These are phyloP conservation scores for Fratercula arctica DNA, from an alignment of 2,797 vertebrate genomes.

Conservation along the genomic window DNA sequence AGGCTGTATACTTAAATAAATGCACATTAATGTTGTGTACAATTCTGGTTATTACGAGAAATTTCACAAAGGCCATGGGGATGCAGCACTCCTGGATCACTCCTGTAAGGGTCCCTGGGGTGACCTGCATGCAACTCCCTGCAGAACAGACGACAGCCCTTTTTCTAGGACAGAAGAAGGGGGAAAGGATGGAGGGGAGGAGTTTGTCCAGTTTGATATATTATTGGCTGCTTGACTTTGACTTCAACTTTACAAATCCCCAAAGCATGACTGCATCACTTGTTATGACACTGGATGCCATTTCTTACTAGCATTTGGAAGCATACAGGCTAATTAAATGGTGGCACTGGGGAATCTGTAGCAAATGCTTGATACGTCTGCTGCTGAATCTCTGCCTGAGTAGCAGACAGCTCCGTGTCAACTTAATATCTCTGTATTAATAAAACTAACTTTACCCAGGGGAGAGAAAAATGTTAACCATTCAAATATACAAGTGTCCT, in stretches of 20 bases:
- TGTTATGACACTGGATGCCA: background rate
- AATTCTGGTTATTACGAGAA: background rate
- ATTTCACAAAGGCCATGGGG: accelerated
- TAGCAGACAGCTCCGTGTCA: constrained; percentile 30
- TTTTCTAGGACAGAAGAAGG: background rate
- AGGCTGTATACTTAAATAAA: background rate
- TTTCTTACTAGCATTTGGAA: constrained; percentile 14
- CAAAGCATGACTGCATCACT: background rate
- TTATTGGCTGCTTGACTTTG: constrained; percentile 6
- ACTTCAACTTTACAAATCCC: constrained; percentile 4
- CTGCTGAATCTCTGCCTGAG: constrained; percentile 23
- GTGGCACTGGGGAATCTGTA: constrained; percentile 34
- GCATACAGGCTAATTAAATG: background rate
- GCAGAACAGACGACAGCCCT: background rate
- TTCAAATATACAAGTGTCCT: constrained; percentile 67
- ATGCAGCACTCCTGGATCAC: background rate
- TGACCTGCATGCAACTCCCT: background rate
- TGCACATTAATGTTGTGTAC: accelerated
- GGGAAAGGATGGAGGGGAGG: background rate
- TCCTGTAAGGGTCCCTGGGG: background rate
- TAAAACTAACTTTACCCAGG: constrained; percentile 51
- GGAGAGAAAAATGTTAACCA: constrained; percentile 45
- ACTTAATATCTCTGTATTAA: constrained; percentile 42
- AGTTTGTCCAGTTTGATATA: background rate
- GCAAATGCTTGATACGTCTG: background rate